A percentile compares a stretch with the other conserved stretches of the same genome.
phyloP scores from a whole-genome alignment of 2,888 invertebrate genomes.

The Bombylius major region DNA sequence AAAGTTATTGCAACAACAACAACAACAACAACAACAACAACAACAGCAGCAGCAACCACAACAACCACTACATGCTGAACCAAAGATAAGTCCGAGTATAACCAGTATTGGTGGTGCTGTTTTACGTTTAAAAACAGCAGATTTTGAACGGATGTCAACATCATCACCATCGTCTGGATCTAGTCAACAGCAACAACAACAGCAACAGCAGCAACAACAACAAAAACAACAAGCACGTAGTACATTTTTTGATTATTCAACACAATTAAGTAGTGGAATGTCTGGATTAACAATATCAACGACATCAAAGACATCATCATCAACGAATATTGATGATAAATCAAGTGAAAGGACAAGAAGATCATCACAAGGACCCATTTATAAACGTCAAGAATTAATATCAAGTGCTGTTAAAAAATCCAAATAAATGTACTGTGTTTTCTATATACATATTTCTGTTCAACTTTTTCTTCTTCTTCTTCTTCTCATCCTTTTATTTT shows the following conservation, averaged over 20 bases:
- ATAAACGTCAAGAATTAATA: slow-evolving; percentile 70
- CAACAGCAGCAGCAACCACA: neutral
- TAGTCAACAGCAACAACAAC: neutral
- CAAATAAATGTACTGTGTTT: neutral
- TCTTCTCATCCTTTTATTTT: no score
- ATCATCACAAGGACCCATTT: slow-evolving; percentile 40
- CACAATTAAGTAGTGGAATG: slow-evolving; percentile 25
- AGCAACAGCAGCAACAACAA: slow-evolving; percentile 2
- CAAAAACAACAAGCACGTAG: neutral
- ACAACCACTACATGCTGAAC: neutral
- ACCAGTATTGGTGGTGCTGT: slow-evolving; percentile 54
- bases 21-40: neutral
- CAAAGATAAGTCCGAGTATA: slow-evolving; percentile 38
- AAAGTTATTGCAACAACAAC: no score
- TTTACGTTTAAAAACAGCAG: slow-evolving; percentile 51
- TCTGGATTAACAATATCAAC: neutral
- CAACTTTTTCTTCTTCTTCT: no score
- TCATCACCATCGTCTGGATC: neutral
- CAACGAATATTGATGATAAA: slow-evolving; percentile 9
- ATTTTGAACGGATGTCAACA: slow-evolving; percentile 42
- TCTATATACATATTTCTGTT: no score
- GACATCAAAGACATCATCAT: slow-evolving; percentile 11
- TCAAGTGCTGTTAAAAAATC: slow-evolving; percentile 47
- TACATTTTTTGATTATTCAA: neutral
- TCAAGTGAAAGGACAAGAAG: slow-evolving; percentile 12